Evolutionary conservation across 23 tunicate genomes (phyloP).

Genomic region (Halocynthia aurantium): DNA sequence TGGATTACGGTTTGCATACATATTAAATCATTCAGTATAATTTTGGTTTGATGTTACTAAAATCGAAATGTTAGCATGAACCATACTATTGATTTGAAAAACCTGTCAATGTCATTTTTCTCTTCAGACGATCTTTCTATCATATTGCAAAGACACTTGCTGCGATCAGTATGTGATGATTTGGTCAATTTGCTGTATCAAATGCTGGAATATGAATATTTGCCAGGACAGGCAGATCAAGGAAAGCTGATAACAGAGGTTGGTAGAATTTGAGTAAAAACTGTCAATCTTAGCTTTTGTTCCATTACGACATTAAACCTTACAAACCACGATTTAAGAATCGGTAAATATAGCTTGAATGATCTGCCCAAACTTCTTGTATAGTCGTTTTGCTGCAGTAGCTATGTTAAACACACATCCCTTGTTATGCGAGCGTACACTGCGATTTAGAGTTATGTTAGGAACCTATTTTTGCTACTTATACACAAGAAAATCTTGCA

Average conservation of each 20-base stretch:
- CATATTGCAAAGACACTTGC: slow-evolving; percentile 37
- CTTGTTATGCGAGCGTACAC: too few species aligned
- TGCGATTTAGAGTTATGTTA: too few species aligned
- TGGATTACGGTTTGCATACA: too few species aligned
- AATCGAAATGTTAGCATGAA: too few species aligned
- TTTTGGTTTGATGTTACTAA: too few species aligned
- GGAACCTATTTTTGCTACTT: too few species aligned
- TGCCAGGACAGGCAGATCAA: slow-evolving; percentile 25
- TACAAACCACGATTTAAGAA: not conserved
- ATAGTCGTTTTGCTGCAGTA: too few species aligned
- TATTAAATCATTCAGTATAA: too few species aligned
- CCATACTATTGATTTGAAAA: not conserved
- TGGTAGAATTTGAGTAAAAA: not conserved
- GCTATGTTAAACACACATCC: too few species aligned
- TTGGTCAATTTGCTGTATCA: slow-evolving; percentile 37
- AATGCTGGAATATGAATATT: slow-evolving; percentile 40
- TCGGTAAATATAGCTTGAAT: too few species aligned
- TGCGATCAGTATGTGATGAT: slow-evolving; percentile 39
- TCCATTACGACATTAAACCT: not conserved
- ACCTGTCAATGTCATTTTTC: slow-evolving; percentile 5
- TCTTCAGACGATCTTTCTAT: slow-evolving; percentile 18
- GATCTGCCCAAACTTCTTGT: too few species aligned
- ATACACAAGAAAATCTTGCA: too few species aligned
- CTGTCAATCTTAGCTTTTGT: not conserved
- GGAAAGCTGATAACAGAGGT: slow-evolving; percentile 38